Evolutionary conservation across 2,888 invertebrate species (phyloP), one percentile per base, ranked within the genome.

Genomic region (Cantharis rufa): DNA sequence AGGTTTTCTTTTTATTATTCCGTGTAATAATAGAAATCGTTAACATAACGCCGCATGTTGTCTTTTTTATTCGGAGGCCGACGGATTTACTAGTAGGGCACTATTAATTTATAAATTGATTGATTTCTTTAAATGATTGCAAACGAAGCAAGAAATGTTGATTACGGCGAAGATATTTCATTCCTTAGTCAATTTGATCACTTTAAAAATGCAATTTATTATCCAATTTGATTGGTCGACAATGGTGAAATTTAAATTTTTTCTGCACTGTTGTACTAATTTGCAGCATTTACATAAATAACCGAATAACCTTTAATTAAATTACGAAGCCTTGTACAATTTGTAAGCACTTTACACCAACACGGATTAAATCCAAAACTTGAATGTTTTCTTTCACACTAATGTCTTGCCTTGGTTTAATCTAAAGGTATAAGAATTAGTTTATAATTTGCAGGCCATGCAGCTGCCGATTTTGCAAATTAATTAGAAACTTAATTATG

Each of bases 41-140:
- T 74, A 74, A 64, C 74, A 70, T 74, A 74, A 74, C 64, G 18
- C 32, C 32, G 21, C 62, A 61, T 62, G 70, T 70, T 16, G 70
- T 24, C n/a, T 63, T 70, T 72, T 72, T 73, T 69, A 69, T 68
- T 18, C 48, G 16, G 64, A 32, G 48, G 66, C 66, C 64, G 64
- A 72, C 63, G 66, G 62, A 71, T 72, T 72, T 18, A 15, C 32
- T 62, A 32, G 18, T 64, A 66, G 16, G 69, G 32, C 69, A 63
- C 24, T 70, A 18, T 70, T 62, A 62, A 70, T 62, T 70, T 70
- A 15, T 62, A 70, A 70, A 70, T 62, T 70, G 62, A 62, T 62
- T 62, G 21, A 32, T 69, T 69, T 32, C 32, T 32, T 32, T 28
- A 69, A 27, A 15, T 32, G 32, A 69, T 18, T 16, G 28, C 16